Percentiles rank a stretch among this genome's conserved stretches.
These are phyloP conservation scores for Halocaridina rubra DNA, from an alignment of 2,888 invertebrate genomes.

Conservation along the genomic window DNA sequence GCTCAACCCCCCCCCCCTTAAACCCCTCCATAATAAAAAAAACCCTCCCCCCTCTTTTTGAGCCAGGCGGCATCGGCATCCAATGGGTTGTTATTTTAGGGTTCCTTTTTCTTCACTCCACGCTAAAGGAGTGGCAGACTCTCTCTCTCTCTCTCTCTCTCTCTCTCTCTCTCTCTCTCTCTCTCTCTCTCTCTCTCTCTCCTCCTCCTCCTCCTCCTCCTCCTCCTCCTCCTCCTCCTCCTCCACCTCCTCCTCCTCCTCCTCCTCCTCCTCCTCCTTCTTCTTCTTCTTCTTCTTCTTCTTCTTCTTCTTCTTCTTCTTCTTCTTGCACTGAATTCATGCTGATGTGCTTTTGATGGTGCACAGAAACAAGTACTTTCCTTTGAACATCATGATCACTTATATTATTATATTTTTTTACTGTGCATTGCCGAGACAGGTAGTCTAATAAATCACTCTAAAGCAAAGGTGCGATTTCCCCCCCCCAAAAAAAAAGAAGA, in stretches of 20 bases:
- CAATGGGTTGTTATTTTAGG: not conserved
- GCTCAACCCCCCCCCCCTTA: not conserved
- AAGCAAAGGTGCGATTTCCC: no score
- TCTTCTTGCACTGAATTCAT: no score
- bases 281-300: not conserved
- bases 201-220: not conserved
- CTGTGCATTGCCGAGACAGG: no score
- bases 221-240: not conserved
- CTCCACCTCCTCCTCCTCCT: not conserved
- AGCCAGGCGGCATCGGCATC: not conserved
- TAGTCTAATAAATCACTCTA: no score
- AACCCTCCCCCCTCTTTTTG: not conserved
- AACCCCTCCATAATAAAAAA: not conserved
- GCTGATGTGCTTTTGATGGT: no score
- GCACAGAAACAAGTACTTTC: no score
- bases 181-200: not conserved
- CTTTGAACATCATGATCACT: no score
- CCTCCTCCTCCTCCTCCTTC: not conserved
- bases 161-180: not conserved
- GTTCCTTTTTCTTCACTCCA: not conserved
- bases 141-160: conserved; percentile 16
- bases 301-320: not conserved
- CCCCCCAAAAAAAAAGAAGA: no score
- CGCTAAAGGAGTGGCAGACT: not conserved
- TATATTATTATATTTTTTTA: no score